Conservation (phyloP, 1,140 invertebrate genomes). For the Orius laevigatus region DNA sequence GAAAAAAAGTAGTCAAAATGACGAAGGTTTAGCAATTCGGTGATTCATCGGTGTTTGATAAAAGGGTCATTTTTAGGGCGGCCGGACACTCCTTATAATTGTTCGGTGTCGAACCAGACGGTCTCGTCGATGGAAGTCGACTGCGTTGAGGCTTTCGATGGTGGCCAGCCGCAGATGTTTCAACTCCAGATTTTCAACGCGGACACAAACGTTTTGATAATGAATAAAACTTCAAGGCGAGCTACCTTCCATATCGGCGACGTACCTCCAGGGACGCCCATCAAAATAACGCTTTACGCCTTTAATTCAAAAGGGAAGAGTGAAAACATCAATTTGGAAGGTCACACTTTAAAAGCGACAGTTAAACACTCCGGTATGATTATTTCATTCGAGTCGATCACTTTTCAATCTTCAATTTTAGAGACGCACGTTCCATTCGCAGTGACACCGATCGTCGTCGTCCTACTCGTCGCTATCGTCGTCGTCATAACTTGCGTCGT, state of each 20-base stretch:
- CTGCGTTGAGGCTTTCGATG: constrained; percentile 65
- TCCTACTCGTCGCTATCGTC: constrained; percentile 52
- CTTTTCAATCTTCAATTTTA: constrained; percentile 22
- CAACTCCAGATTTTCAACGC: constrained; percentile 56
- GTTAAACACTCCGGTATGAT: constrained; percentile 53
- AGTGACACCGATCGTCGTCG: constrained; percentile 55
- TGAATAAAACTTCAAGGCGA: constrained; percentile 47
- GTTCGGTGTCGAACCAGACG: constrained; percentile 60
- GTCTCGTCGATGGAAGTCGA: constrained; percentile 58
- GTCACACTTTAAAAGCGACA: constrained; percentile 53
- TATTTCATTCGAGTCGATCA: background rate
- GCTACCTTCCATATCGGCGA: constrained; percentile 49
- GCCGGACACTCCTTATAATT: constrained; percentile 64
- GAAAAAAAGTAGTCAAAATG: too few relatives aligned
- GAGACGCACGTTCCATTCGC: constrained; percentile 43
- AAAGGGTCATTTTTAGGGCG: constrained; percentile 29
- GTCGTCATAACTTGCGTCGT: constrained; percentile 54
- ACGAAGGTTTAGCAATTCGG: background rate
- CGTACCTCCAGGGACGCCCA: constrained; percentile 46
- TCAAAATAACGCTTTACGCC: constrained; percentile 57
- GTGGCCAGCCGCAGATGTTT: constrained; percentile 53
- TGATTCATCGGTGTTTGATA: background rate
- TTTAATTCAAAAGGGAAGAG: constrained; percentile 72
- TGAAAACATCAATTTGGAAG: constrained; percentile 41
- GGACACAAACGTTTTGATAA: constrained; percentile 39